Evolutionary conservation across 2,888 invertebrate species (phyloP).

Genomic region (Bruchidius siliquastri): DNA sequence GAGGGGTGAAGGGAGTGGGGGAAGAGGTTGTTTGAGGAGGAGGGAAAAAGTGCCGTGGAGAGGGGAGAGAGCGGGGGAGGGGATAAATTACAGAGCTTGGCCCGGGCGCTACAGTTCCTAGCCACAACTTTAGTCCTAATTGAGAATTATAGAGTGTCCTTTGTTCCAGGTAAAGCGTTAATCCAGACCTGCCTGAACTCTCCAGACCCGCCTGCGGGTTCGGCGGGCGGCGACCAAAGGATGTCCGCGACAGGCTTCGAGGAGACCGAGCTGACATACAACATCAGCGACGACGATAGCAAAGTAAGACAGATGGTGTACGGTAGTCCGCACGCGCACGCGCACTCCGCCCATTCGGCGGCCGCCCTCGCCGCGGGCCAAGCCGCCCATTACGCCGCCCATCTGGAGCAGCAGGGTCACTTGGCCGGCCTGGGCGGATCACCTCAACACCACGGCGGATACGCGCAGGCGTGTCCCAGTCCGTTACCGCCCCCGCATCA

Average conservation of each 20-base stretch:
- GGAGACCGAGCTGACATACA: slow-evolving; percentile 97
- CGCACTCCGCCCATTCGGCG: slow-evolving; percentile 57
- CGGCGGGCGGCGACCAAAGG: slow-evolving; percentile 75
- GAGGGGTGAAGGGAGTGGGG: no score
- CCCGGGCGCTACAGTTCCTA: no score
- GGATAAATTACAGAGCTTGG: no score
- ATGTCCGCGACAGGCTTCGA: slow-evolving; percentile 99
- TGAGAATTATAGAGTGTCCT: no score
- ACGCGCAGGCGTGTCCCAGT: slow-evolving; percentile 65
- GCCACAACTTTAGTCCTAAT: no score
- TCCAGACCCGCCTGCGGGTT: slow-evolving; percentile 78
- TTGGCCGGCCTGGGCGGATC: slow-evolving; percentile 44
- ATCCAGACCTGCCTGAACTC: slow-evolving; percentile 99
- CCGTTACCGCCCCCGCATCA: slow-evolving; percentile 63
- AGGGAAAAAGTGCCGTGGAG: no score
- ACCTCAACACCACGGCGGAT: slow-evolving; percentile 53
- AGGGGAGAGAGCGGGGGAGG: no score
- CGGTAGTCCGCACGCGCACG: slow-evolving; percentile 59
- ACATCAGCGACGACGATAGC: slow-evolving; percentile 91
- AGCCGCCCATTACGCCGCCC: slow-evolving; percentile 44
- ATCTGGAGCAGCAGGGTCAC: slow-evolving; percentile 45
- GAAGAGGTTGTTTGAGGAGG: no score
- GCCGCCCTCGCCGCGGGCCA: slow-evolving; percentile 33
- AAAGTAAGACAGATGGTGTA: slow-evolving; percentile 97
- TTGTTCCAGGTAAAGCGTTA: slow-evolving; percentile 78